Evolutionary conservation across 2,797 vertebrate species (phyloP).

Genomic region (Clamator glandarius): DNA sequence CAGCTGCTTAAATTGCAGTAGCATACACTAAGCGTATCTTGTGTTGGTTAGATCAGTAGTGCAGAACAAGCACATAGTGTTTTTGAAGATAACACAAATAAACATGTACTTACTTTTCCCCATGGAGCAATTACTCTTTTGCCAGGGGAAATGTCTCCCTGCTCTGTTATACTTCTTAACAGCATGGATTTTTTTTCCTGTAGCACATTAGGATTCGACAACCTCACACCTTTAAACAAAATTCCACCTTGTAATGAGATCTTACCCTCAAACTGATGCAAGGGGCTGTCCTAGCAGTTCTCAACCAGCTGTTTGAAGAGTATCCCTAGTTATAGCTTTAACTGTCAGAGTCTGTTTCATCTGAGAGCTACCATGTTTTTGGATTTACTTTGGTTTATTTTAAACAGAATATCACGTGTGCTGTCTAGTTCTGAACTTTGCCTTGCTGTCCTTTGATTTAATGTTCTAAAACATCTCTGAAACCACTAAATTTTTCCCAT

Average conservation of each 20-base stretch:
- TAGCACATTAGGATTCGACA: not conserved
- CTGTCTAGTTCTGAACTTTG: not conserved
- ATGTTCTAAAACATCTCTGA: not conserved
- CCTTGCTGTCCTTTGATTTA: not conserved
- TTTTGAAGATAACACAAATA: conserved; percentile 19
- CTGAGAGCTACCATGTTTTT: not conserved
- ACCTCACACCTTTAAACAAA: not conserved
- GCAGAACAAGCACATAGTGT: not conserved
- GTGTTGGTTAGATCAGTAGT: not conserved
- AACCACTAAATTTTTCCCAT: not conserved
- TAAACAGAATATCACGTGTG: not conserved
- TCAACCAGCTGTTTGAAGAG: not conserved
- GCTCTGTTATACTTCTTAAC: not conserved
- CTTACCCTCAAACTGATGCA: not conserved
- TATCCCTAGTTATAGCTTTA: not conserved
- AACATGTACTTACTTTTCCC: not conserved
- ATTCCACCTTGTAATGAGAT: not conserved
- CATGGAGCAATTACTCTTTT: not conserved
- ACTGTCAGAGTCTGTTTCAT: not conserved
- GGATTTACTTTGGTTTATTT: not conserved
- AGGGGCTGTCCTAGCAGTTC: not conserved
- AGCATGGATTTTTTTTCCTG: not conserved
- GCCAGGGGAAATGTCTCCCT: not conserved
- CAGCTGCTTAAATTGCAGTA: not conserved
- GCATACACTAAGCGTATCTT: not conserved